These are phyloP conservation scores for Dermolepida albohirtum DNA, from an alignment of 2,888 invertebrate genomes.

Conservation along the genomic window DNA sequence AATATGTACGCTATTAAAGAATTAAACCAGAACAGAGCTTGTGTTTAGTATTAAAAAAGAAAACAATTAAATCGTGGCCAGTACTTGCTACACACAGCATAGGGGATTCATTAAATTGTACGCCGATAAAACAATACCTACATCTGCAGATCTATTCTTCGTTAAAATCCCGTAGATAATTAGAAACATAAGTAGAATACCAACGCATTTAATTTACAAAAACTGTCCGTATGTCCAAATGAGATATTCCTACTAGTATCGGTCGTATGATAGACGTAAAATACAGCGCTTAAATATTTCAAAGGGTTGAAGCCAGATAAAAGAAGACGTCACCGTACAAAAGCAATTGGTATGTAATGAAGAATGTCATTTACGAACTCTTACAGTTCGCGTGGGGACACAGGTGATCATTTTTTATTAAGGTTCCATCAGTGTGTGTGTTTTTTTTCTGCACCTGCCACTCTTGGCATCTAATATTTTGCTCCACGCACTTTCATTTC, in stretches of 20 bases:
- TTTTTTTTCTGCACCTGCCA: slow-evolving; percentile 50
- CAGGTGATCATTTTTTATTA: slow-evolving; percentile 52
- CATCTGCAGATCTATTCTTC: slow-evolving; percentile 47
- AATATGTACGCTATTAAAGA: slow-evolving; percentile 27
- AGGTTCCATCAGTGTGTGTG: slow-evolving; percentile 16
- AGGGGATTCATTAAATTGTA: slow-evolving; percentile 44
- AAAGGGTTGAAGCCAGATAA: slow-evolving; percentile 48
- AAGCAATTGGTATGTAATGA: slow-evolving; percentile 52
- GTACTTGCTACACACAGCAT: slow-evolving; percentile 31
- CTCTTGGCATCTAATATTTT: slow-evolving; percentile 47
- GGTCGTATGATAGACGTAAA: neutral
- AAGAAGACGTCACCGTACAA: slow-evolving; percentile 47
- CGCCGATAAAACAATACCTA: slow-evolving; percentile 41
- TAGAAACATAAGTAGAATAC: slow-evolving; percentile 46
- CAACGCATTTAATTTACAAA: slow-evolving; percentile 28
- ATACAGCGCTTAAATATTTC: slow-evolving; percentile 22
- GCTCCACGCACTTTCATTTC: slow-evolving; percentile 52
- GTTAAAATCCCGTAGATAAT: slow-evolving; percentile 47
- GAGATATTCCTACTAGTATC: slow-evolving; percentile 9
- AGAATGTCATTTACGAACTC: slow-evolving; percentile 51
- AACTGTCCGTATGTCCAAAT: neutral
- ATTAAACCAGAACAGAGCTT: slow-evolving; percentile 19
- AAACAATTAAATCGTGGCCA: slow-evolving; percentile 44
- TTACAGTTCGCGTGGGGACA: slow-evolving; percentile 39
- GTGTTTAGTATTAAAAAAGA: slow-evolving; percentile 38